These are phyloP conservation scores for Scortum barcoo DNA, from an alignment of 2,113 vertebrate genomes.

Conservation along the genomic window DNA sequence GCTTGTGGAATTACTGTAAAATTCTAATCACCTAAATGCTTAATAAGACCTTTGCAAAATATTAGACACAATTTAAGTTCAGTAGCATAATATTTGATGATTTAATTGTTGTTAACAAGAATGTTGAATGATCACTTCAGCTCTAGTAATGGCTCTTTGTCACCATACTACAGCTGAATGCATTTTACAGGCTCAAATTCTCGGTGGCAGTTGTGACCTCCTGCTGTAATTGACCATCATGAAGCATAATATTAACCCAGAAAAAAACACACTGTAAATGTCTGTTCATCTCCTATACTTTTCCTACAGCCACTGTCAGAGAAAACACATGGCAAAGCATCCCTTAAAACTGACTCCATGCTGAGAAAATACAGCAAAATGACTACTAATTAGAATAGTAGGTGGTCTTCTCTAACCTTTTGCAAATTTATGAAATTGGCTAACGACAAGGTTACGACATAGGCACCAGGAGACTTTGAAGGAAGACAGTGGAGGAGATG, in stretches of 20 bases:
- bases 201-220: not conserved
- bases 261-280: constrained; percentile 32
- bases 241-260: constrained; percentile 17
- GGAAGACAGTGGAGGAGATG: constrained; percentile 51
- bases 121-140: not conserved
- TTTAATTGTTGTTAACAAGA: not conserved
- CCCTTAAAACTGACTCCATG: constrained; percentile 61
- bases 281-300: constrained; percentile 37
- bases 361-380: constrained; percentile 54
- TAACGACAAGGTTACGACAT: constrained; percentile 74
- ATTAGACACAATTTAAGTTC: not conserved
- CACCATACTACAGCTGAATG: not conserved
- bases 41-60: not conserved
- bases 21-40: not conserved
- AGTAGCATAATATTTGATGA: not conserved
- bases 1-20: not conserved
- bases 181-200: not conserved
- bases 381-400: constrained; percentile 71
- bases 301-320: constrained; percentile 5
- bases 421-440: constrained; percentile 76
- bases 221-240: constrained; percentile 11
- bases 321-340: constrained; percentile 47
- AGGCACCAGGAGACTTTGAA: constrained; percentile 65
- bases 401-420: constrained; percentile 66
- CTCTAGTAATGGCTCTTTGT: not conserved